phyloP scores from a whole-genome alignment of 37 sponge, comb jelly and placozoan species.

The Crambe crambe region DNA sequence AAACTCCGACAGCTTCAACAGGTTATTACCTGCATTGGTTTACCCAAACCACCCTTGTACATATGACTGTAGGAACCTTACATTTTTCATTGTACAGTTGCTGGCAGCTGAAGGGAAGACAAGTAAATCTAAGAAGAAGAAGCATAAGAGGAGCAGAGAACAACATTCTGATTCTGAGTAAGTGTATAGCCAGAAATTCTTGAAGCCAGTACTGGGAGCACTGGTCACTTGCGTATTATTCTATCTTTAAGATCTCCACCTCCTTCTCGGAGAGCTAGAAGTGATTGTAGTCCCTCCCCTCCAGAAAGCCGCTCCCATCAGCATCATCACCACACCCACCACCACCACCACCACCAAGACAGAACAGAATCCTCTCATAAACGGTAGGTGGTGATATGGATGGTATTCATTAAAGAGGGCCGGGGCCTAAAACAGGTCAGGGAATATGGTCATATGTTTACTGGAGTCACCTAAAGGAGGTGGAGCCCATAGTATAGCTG shows the following conservation, averaged over 20 bases:
- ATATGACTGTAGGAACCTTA: no score
- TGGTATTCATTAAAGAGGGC: neutral
- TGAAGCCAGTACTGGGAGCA: neutral
- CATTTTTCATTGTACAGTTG: conserved; percentile 1
- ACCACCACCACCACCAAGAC: neutral
- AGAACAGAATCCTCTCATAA: neutral
- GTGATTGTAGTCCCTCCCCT: conserved; percentile 1
- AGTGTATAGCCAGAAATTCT: neutral
- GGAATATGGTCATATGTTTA: no score
- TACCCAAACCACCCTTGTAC: neutral
- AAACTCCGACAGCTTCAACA: conserved; percentile 76
- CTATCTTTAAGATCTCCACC: neutral
- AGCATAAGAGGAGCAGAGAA: neutral
- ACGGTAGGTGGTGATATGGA: neutral
- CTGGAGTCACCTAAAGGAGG: no score
- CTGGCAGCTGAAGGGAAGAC: conserved; percentile 3
- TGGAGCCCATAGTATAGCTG: no score
- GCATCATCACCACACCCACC: neutral
- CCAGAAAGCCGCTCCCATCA: conserved; percentile 9
- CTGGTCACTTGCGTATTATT: neutral
- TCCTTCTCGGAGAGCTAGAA: neutral
- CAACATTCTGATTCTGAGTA: neutral
- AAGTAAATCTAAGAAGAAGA: neutral
- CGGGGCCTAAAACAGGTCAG: no score
- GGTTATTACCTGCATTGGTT: conserved; percentile 29